Evolutionary conservation across 2,113 vertebrate species (phyloP), one percentile per base, ranked within the genome.

Genomic region (Plectropomus leopardus): DNA sequence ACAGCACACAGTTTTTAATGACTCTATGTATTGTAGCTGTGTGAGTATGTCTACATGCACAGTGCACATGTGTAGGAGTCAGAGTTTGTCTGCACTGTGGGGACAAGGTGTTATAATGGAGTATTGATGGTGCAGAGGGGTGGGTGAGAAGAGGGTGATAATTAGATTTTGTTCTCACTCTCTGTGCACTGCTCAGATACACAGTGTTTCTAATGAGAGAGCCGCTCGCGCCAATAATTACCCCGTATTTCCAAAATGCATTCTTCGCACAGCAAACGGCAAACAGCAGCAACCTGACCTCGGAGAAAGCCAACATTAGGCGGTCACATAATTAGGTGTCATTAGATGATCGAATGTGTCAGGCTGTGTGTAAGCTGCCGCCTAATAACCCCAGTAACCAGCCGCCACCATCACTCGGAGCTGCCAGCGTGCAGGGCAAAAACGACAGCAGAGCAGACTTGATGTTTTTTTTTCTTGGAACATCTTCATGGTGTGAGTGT

Each of bases 141-240:
- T 47, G 82, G 83, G 87, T 88, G 84, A 85, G 89, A 88, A 88
- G 78, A 88, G 72, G 87, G 86, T 45, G 85, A 89, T 93, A 92
- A 94, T 94, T 93, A 89, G 86, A 93, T 94, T 93, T 91, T 83
- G 77, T 83, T 91, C 88, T 77, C 84, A 64, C 89, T 90, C 88
- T 82, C 72, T 80, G 86, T 88, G 82, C 77, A 48, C 76, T 15
- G 80, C 89, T 90, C 89, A 84, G 92, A 90, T 83, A 88, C 87
- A 69, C 81, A 71, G 61, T 2, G 40, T 83, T 84, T 88, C 75
- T 91, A 93, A 92, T 87, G 77, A 92, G 88, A 78, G 76, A 34
- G 28, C 8, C 5, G 65, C 86, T 77, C 82, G 82, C 16, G 21
- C 80, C 84, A 86, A 77, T 91, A 91, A 92, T 91, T 87, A 92